Conservation (phyloP, 2,888 invertebrate species). For the Drosophila kambysellisi region DNA sequence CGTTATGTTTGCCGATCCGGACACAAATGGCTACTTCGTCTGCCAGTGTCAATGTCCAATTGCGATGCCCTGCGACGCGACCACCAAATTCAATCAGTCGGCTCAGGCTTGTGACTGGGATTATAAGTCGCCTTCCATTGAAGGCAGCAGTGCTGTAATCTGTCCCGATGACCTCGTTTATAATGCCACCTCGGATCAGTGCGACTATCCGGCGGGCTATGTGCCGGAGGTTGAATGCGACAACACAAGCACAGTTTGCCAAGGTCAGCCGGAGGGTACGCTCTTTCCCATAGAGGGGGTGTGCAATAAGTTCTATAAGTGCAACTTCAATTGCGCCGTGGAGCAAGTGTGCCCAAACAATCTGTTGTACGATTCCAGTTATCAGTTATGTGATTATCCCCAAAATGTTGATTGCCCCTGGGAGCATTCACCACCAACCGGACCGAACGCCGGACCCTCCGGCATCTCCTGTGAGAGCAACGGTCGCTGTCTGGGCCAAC, state of each 20-base stretch:
- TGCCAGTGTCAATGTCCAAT: conserved; percentile 70
- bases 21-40: conserved; percentile 52
- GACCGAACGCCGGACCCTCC: conserved; percentile 76
- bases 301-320: conserved; percentile 68
- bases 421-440: conserved; percentile 67
- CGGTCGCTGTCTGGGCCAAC: conserved; percentile 64
- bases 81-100: conserved; percentile 43
- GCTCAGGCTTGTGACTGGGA: conserved; percentile 52
- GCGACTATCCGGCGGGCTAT: conserved; percentile 59
- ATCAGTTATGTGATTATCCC: conserved; percentile 45
- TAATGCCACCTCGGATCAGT: conserved; percentile 60
- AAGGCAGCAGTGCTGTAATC: conserved; percentile 1
- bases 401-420: conserved; percentile 42
- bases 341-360: conserved; percentile 67
- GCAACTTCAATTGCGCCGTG: conserved; percentile 67
- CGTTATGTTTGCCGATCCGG: conserved; percentile 32
- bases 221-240: conserved; percentile 58
- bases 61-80: conserved; percentile 47
- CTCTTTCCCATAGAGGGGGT: conserved; percentile 58
- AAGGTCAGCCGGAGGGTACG: conserved; percentile 45
- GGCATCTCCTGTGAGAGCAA: conserved; percentile 69
- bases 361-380: conserved; percentile 32
- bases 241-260: conserved; percentile 41
- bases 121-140: not conserved
- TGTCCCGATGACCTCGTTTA: conserved; percentile 56